Conservation (phyloP, 2,797 vertebrate genomes). For the Micropoecilia bifurca region DNA sequence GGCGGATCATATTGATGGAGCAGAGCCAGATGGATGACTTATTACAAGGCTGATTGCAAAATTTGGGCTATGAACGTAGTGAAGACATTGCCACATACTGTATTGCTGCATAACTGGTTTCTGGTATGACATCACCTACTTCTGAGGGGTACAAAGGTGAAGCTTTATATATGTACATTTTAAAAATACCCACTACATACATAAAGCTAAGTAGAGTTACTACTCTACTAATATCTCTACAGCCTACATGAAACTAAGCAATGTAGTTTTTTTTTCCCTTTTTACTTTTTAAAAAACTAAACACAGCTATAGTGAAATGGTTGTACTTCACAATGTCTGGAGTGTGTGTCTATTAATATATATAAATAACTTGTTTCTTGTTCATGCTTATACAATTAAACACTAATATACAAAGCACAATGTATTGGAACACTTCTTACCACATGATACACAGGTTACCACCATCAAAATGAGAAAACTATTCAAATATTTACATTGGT, state of each 20-base stretch:
- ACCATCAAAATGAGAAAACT: background rate
- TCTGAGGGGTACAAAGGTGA: background rate
- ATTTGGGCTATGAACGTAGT: background rate
- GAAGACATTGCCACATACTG: background rate
- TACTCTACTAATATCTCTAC: background rate
- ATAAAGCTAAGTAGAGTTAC: background rate
- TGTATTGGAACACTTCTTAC: background rate
- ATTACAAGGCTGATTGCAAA: constrained; percentile 9
- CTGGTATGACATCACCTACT: background rate
- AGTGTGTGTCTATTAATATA: background rate
- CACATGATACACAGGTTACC: background rate
- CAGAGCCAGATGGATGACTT: constrained; percentile 1
- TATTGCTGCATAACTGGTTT: constrained; percentile 1
- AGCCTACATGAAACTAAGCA: background rate
- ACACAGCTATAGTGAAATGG: background rate
- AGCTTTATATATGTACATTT: background rate
- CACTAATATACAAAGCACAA: background rate
- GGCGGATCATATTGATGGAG: background rate
- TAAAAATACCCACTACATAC: background rate
- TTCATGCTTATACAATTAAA: background rate
- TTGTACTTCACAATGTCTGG: background rate
- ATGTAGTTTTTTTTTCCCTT: background rate
- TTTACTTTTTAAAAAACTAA: background rate
- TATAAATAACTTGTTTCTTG: background rate
- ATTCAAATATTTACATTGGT: background rate